These are phyloP conservation scores for Pantherophis alleghaniensis DNA, from an alignment of 2,797 vertebrate species.

Conservation along the genomic window DNA sequence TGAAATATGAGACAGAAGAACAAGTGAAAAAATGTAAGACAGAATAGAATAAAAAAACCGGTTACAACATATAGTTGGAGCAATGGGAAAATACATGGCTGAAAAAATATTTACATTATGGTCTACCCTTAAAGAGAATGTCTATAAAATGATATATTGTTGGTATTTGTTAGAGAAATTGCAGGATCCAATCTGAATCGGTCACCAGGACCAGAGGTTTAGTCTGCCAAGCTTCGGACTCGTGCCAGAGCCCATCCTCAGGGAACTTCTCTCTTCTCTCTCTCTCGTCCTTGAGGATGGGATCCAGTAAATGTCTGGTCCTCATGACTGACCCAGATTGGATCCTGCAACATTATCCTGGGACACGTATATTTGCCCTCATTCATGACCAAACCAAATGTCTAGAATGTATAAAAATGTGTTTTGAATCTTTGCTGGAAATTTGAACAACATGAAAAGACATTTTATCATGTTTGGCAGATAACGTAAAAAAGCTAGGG, in stretches of 20 bases:
- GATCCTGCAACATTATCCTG: background rate
- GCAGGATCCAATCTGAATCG: background rate
- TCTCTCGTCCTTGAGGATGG: background rate
- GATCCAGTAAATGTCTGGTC: background rate
- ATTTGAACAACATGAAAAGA: background rate
- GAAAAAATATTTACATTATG: background rate
- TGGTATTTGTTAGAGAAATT: background rate
- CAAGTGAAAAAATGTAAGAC: background rate
- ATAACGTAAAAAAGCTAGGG: background rate
- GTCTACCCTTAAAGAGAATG: background rate
- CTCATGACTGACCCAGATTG: background rate
- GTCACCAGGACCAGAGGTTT: background rate
- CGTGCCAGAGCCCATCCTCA: background rate
- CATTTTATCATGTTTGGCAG: background rate
- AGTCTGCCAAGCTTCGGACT: background rate
- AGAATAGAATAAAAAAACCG: background rate
- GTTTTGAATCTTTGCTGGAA: background rate
- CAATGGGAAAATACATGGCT: background rate
- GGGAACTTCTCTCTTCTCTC: background rate
- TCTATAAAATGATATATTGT: background rate
- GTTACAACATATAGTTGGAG: background rate
- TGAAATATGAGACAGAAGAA: background rate
- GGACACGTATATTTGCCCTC: background rate
- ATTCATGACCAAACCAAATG: background rate
- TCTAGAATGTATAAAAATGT: background rate